phyloP scores from a whole-genome alignment of 37 sponge, comb jelly and placozoan species.

The Mnemiopsis leidyi region DNA sequence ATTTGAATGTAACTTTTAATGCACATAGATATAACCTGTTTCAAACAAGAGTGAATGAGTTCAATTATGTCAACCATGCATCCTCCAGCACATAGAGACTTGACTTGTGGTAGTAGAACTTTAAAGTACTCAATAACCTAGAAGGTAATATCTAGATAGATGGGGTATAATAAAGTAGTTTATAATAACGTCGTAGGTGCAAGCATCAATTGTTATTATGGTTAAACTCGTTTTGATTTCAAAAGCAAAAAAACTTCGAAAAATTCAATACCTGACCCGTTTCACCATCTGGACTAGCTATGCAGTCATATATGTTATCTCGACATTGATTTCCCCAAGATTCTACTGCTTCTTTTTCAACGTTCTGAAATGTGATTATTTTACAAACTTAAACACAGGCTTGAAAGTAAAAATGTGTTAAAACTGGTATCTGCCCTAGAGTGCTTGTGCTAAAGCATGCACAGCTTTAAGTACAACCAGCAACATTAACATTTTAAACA shows the following conservation, averaged over 20 bases:
- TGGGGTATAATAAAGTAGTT: no score
- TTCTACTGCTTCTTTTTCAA: slow-evolving; percentile 5
- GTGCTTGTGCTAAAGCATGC: no score
- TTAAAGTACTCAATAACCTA: slow-evolving; percentile 32
- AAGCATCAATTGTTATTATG: not conserved
- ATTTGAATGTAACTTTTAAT: no score
- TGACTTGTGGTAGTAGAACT: slow-evolving; percentile 12
- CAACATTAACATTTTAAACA: no score
- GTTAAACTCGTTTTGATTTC: not conserved
- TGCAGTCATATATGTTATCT: slow-evolving; percentile 27
- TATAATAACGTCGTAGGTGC: no score
- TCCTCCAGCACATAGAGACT: not conserved
- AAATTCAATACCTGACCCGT: not conserved
- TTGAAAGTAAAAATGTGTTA: no score
- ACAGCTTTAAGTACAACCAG: no score
- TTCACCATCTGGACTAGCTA: slow-evolving; percentile 29
- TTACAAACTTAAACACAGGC: no score
- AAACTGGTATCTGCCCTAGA: no score
- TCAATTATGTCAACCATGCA: slow-evolving; percentile 60
- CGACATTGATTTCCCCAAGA: not conserved
- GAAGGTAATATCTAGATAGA: not conserved
- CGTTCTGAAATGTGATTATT: not conserved
- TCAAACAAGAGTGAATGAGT: slow-evolving; percentile 9
- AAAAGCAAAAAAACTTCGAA: not conserved
- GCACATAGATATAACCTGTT: no score